phyloP scores from a whole-genome alignment of 2,797 vertebrate species.

The Scarus forsteni region DNA sequence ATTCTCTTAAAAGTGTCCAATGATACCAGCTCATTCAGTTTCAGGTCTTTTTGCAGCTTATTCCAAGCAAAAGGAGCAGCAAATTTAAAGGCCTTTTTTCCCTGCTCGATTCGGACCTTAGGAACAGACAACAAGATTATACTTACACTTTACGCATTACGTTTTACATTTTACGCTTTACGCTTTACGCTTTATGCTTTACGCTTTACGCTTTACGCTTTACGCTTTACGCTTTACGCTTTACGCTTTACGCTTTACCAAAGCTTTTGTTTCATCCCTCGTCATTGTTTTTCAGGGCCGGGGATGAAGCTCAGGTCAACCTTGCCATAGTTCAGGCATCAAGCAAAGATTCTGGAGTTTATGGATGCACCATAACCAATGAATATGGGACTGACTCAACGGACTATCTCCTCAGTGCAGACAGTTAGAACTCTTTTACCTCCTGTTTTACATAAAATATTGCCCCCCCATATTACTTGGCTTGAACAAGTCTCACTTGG shows the following conservation, averaged over 20 bases:
- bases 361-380: conserved; percentile 90
- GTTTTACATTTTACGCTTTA: too few species aligned
- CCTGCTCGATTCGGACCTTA: too few species aligned
- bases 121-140: too few species aligned
- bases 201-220: too few species aligned
- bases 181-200: too few species aligned
- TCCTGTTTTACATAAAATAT: background rate
- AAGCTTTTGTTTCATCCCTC: background rate
- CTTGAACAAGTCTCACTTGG: background rate
- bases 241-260: background rate
- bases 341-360: conserved; percentile 89
- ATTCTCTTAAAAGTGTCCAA: too few species aligned
- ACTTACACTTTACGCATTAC: too few species aligned
- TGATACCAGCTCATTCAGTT: too few species aligned
- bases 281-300: conserved; percentile 81
- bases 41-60: too few species aligned
- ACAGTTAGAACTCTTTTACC: conserved; percentile 80
- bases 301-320: conserved; percentile 91
- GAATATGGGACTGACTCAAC: conserved; percentile 90
- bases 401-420: conserved; percentile 89
- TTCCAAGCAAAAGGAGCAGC: too few species aligned
- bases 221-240: too few species aligned
- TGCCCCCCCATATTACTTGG: background rate
- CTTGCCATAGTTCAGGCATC: conserved; percentile 91
- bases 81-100: too few species aligned